Conservation (phyloP, 2,797 vertebrate genomes). For the Acanthurus tractus region DNA sequence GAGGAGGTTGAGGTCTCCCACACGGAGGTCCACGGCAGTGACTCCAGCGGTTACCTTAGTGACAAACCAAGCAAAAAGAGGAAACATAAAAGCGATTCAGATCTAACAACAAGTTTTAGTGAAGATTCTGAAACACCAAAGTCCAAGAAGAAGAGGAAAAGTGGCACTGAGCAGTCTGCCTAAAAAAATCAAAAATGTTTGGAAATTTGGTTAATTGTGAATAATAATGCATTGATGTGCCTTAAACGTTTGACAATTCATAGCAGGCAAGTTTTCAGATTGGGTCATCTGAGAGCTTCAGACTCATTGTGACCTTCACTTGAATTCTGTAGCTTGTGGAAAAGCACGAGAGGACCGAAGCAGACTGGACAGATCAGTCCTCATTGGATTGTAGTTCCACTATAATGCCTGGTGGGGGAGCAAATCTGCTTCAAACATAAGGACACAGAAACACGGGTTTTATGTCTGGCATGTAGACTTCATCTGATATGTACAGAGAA, state of each 20-base stretch:
- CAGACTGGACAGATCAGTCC: too few relatives aligned
- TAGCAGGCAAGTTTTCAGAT: neutral
- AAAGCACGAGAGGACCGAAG: neutral
- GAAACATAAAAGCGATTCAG: conserved; percentile 73
- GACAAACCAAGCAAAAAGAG: conserved; percentile 89
- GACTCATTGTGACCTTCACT: neutral
- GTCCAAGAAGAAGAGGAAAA: conserved; percentile 83
- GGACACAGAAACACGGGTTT: neutral
- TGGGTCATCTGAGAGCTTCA: neutral
- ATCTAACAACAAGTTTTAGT: conserved; percentile 7
- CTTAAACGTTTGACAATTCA: conserved; percentile 26
- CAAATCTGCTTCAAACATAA: conserved; percentile 28
- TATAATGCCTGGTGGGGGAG: conserved; percentile 60
- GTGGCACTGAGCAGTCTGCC: conserved; percentile 25
- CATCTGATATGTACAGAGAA: neutral
- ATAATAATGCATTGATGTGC: conserved; percentile 18
- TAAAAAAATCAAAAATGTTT: conserved; percentile 10
- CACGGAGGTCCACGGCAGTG: conserved; percentile 79
- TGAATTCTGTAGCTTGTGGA: neutral
- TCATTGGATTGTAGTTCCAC: conserved; percentile 28
- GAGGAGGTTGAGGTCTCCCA: conserved; percentile 60
- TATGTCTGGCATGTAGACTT: neutral
- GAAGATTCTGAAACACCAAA: conserved; percentile 62
- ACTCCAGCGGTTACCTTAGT: conserved; percentile 89
- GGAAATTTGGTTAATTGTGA: conserved; percentile 4